Evolutionary conservation across 2,888 invertebrate species (phyloP).

Genomic region (Liodrosophila aerea): DNA sequence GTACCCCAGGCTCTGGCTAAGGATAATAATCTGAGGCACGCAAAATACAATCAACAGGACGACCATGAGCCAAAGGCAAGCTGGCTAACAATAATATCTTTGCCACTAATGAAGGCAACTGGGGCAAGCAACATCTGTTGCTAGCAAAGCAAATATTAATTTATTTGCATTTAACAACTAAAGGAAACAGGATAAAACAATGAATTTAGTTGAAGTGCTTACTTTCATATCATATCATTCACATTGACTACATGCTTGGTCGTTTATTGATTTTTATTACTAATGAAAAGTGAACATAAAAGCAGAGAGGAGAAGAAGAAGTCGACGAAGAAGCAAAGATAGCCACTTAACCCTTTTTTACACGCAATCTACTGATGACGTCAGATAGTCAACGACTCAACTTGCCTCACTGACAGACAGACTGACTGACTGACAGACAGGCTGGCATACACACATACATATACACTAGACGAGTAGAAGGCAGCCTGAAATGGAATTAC

Average conservation of each 20-base stretch:
- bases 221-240: slow-evolving; percentile 10
- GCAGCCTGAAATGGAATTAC: slow-evolving; percentile 39
- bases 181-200: neutral
- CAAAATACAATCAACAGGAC: slow-evolving; percentile 14
- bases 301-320: slow-evolving; percentile 20
- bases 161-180: slow-evolving; percentile 6
- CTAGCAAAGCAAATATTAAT: slow-evolving; percentile 7
- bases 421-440: slow-evolving; percentile 34
- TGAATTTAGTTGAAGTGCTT: slow-evolving; percentile 22
- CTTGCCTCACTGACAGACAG: slow-evolving; percentile 37
- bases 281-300: slow-evolving; percentile 73
- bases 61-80: slow-evolving; percentile 5
- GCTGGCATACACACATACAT: slow-evolving; percentile 7
- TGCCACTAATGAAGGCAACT: slow-evolving; percentile 27
- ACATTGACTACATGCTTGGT: slow-evolving; percentile 16
- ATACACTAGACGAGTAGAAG: no score
- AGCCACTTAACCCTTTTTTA: slow-evolving; percentile 73
- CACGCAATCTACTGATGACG: slow-evolving; percentile 75
- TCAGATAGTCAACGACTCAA: slow-evolving; percentile 54
- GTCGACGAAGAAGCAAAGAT: slow-evolving; percentile 11
- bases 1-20: slow-evolving; percentile 1
- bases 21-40: slow-evolving; percentile 24
- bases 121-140: neutral
- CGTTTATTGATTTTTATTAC: slow-evolving; percentile 69
- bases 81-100: neutral